These are phyloP conservation scores for Pectinophora gossypiella DNA, from an alignment of 1,140 invertebrate species.

Conservation along the genomic window DNA sequence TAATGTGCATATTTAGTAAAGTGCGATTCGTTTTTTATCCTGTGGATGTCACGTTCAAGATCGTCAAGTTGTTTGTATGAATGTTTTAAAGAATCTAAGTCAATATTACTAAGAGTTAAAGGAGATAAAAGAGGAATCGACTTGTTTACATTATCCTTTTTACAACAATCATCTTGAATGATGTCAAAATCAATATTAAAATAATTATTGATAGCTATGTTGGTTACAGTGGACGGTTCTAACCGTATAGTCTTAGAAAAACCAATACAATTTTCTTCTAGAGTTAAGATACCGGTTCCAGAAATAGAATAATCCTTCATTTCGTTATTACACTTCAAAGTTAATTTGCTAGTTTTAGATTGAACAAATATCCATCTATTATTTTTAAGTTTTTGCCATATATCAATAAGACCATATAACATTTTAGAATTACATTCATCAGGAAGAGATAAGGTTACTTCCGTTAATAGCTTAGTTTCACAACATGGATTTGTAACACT, in stretches of 20 bases:
- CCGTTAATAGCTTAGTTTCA: conserved; percentile 8
- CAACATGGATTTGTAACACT: conserved; percentile 4
- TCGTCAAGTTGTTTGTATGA: conserved; percentile 11
- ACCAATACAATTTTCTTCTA: conserved; percentile 13
- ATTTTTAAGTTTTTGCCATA: conserved; percentile 23
- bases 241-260: conserved; percentile 20
- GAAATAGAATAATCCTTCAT: conserved; percentile 17
- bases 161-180: conserved; percentile 21
- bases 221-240: conserved; percentile 1
- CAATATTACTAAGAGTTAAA: conserved; percentile 17
- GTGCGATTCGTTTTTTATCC: conserved; percentile 12
- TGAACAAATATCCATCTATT: conserved; percentile 27
- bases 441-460: conserved; percentile 1
- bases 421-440: conserved; percentile 11
- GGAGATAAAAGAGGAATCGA: conserved; percentile 15
- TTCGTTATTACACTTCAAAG: conserved; percentile 16
- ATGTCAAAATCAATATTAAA: conserved; percentile 14
- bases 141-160: conserved; percentile 12
- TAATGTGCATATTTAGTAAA: conserved; percentile 15
- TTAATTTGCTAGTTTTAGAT: conserved; percentile 19
- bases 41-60: conserved; percentile 11
- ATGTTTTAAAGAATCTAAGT: conserved; percentile 14
- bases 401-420: conserved; percentile 22
- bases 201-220: background rate
- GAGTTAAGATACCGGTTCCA: conserved; percentile 17